Evolutionary conservation across 2,888 invertebrate species (phyloP).

Genomic region (Cosmia pyralina): DNA sequence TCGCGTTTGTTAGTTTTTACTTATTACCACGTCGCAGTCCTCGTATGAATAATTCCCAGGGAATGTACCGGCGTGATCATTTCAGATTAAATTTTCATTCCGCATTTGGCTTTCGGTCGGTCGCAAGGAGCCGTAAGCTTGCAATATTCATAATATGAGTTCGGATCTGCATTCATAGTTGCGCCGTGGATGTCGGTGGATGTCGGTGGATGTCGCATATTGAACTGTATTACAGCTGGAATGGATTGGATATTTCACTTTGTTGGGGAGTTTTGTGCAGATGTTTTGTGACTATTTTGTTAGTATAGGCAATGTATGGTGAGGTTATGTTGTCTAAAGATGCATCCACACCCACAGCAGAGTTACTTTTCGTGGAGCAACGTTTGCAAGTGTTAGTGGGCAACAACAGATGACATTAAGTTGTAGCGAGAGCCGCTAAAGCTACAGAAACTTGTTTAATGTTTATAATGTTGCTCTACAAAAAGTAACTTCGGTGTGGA

Average conservation of each 20-base stretch:
- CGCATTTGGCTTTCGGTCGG: constrained; percentile 73
- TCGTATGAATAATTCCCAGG: constrained; percentile 81
- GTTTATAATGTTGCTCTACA: background rate
- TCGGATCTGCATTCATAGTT: constrained; percentile 68
- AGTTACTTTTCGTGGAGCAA: background rate
- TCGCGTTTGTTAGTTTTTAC: constrained; percentile 82
- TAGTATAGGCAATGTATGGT: background rate
- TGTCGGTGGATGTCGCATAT: constrained; percentile 42
- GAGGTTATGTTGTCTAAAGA: background rate
- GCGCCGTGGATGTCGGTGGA: constrained; percentile 25
- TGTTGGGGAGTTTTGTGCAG: constrained; percentile 8
- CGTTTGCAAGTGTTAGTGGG: too few species aligned
- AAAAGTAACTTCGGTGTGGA: too few species aligned
- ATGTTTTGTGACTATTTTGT: background rate
- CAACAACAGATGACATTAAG: too few species aligned
- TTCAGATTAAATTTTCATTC: constrained; percentile 82
- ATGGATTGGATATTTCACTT: constrained; percentile 41
- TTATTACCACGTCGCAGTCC: constrained; percentile 73
- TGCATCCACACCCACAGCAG: background rate
- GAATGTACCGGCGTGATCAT: constrained; percentile 75
- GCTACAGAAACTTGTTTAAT: too few species aligned
- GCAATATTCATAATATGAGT: constrained; percentile 79
- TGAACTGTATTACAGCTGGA: constrained; percentile 43
- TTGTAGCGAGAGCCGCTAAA: too few species aligned
- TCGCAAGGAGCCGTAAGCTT: constrained; percentile 67